Conservation (phyloP, 1,140 invertebrate genomes). For the Littorina saxatilis region DNA sequence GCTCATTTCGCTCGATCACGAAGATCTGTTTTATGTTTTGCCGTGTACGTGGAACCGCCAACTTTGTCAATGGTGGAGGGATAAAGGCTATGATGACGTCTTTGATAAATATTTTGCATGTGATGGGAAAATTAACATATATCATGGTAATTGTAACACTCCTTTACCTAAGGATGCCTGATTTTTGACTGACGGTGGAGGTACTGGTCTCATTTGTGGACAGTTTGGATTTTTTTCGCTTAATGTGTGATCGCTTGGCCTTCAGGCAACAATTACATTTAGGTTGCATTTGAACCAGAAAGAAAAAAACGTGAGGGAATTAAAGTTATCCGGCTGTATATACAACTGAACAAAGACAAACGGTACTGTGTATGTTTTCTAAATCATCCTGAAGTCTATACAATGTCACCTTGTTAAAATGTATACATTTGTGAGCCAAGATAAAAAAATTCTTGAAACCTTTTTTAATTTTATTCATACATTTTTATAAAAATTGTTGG, state of each 20-base stretch:
- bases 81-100: constrained; percentile 86
- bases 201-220: not conserved
- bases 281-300: too few relatives aligned
- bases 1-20: constrained; percentile 84
- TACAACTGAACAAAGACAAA: too few relatives aligned
- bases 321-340: too few relatives aligned
- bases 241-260: not conserved
- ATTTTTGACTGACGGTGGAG: not conserved
- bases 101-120: constrained; percentile 88
- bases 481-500: too few relatives aligned
- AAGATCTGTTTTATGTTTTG: constrained; percentile 85
- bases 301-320: too few relatives aligned
- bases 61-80: constrained; percentile 89
- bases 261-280: not conserved
- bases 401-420: too few relatives aligned
- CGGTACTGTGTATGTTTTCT: too few relatives aligned
- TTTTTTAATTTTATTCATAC: too few relatives aligned
- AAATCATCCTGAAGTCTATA: too few relatives aligned
- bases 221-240: not conserved
- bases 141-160: constrained; percentile 92
- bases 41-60: constrained; percentile 91
- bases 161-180: constrained; percentile 24
- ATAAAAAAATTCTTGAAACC: too few relatives aligned
- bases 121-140: constrained; percentile 83
- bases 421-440: too few relatives aligned